Evolutionary conservation across 2,888 invertebrate genomes (phyloP), one percentile per base, ranked within the genome.

Genomic region (Dasysyrphus albostriatus): DNA sequence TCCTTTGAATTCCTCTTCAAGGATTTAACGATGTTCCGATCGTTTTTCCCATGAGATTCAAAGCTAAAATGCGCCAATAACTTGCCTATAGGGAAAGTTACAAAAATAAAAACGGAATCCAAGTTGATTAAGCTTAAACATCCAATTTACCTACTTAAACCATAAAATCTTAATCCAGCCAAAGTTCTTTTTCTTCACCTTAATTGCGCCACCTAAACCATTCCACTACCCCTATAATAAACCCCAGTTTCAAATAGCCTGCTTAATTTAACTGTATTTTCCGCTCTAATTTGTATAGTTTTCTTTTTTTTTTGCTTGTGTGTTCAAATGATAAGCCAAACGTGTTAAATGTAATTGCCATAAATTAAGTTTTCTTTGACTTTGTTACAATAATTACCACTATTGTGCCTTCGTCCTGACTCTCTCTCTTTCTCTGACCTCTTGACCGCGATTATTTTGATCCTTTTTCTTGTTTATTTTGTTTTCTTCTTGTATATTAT

Each of bases 221-320:
- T 14, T 42, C 14, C 42, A 39, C 2, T 0, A 10, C 10, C 42
- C n/a, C n/a, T 14, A 5, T 24, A 24, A 24, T 24, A 24, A n/a
- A n/a, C 14, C 10, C 5, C 1, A 42, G 14, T 44, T 44, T 5
- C 14, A 42, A 42, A 44, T 6, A 32, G 5, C 44, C 42, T 6
- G 29, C 56, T 58, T 67, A 67, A 76, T 67, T 76, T 37, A 29
- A 58, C 67, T 58, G 12, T 58, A 7, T 47, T 39, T 77, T 77
- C 77, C 77, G 77, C 59, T 77, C 59, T 61, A 69, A 42, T 69
- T 77, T 59, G 37, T 9, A 19, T 34, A 29, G 8, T 37, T 69
- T 77, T 47, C 3, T 24, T 24, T 24, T 1, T 24, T 24, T 24
- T 24, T 1, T 24, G 1, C 3, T 0, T 39, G 39, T 37, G n/a